phyloP scores from a whole-genome alignment of 2,797 vertebrate species.

The Gila robusta region DNA sequence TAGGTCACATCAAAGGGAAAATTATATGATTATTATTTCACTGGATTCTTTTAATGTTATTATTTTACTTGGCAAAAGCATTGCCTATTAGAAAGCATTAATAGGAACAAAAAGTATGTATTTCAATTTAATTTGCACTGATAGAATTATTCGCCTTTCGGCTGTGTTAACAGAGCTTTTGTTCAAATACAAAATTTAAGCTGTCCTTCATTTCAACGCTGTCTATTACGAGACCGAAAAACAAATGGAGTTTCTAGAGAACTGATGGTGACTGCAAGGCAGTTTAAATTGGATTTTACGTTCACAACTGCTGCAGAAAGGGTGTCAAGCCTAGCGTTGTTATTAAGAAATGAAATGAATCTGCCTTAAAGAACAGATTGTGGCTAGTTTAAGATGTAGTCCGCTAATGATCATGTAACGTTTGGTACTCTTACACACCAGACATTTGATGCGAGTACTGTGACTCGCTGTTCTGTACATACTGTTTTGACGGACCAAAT shows the following conservation, averaged over 20 bases:
- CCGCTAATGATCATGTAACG: constrained; percentile 29
- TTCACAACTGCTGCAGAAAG: constrained; percentile 47
- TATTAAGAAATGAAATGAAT: constrained; percentile 47
- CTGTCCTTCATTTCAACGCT: constrained; percentile 42
- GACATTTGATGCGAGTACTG: constrained; percentile 37
- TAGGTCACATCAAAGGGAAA: background rate
- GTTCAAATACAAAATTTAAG: constrained; percentile 46
- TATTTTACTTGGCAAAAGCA: constrained; percentile 37
- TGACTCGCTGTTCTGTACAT: constrained; percentile 37
- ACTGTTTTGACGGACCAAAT: constrained; percentile 55
- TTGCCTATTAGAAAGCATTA: constrained; percentile 42
- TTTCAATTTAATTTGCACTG: constrained; percentile 56
- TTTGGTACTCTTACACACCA: constrained; percentile 44
- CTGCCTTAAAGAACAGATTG: constrained; percentile 55
- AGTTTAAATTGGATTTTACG: constrained; percentile 62
- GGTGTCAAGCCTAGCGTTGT: constrained; percentile 43
- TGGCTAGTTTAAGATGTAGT: constrained; percentile 22
- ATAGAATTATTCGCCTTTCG: constrained; percentile 28
- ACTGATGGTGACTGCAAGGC: constrained; percentile 61
- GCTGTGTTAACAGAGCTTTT: constrained; percentile 51
- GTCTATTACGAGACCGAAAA: constrained; percentile 48
- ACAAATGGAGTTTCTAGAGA: constrained; percentile 57
- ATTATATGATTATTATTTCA: constrained; percentile 14
- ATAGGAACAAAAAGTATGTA: constrained; percentile 46
- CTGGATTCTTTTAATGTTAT: constrained; percentile 28